Base-by-base conservation (phyloP, 2,113 vertebrate genomes). In the Pontoporia blainvillei region DNA sequence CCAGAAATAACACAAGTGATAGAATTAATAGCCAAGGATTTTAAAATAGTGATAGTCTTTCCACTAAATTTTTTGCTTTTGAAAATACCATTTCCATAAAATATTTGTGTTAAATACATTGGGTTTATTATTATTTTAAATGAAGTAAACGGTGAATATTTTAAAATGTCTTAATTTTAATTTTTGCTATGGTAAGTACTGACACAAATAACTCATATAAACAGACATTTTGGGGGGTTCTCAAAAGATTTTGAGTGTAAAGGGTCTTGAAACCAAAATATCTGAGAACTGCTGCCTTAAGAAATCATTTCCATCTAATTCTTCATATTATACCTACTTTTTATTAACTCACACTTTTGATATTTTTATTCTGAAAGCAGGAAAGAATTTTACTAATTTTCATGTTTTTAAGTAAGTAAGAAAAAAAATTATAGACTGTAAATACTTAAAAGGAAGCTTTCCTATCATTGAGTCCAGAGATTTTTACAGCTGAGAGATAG, bases 281-380 rank as follows among this genome's bases (percentile, higher is more conserved):
- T 59, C 23, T 88, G 44, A 78, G 27, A 88, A 82, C 25, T 76
- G n/a, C 39, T 86, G 73, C 34, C 21, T 34, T 86, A 82, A 59
- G 59, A 66, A 67, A 66, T 87, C 3, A n/a, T 69, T 94, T 82
- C 5, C 41, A 61, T 86, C n/a, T 82, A 59, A 57, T 92, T 92
- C 8, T 88, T 66, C n/a, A 57, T 66, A 59, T 81, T 95, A 41
- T 85, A 57, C 39, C 15, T 71, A 76, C 41, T 83, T 91, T 89
- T 73, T 85, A 46, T 89, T 78, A 64, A 89, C 39, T 85, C 39
- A 72, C 25, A 39, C n/a, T 93, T 52, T 59, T 85, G 15, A n/a
- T 89, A 59, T 72, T 89, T 96, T 73, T 92, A 79, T 95, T 90
- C 62, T 92, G 72, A 81, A 92, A 54, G 41, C 15, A 9, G 92